These are phyloP conservation scores for Scomber japonicus DNA, from an alignment of 2,113 vertebrate genomes.

Conservation along the genomic window DNA sequence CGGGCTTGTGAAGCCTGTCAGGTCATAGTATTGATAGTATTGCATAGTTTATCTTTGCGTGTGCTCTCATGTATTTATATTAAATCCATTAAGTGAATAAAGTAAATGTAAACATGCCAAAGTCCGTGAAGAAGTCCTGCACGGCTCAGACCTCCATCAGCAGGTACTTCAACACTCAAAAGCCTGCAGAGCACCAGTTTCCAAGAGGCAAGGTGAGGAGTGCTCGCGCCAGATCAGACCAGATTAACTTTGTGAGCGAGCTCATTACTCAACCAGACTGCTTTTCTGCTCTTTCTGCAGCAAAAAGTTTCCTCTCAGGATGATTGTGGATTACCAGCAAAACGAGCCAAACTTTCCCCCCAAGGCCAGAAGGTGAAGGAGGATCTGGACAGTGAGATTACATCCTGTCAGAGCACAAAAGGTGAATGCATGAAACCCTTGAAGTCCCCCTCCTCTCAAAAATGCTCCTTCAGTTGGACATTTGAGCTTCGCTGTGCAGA, in stretches of 20 bases:
- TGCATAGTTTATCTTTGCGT: accelerated
- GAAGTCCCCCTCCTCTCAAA: no score
- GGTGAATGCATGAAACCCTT: slow-evolving; percentile 46
- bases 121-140: slow-evolving; percentile 74
- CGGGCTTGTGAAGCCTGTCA: background rate
- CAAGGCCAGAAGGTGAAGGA: slow-evolving; percentile 14
- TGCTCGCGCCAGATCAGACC: background rate
- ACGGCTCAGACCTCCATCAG: slow-evolving; percentile 84
- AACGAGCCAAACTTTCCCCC: slow-evolving; percentile 71
- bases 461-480: background rate
- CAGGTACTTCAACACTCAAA: slow-evolving; percentile 80
- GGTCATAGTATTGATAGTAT: no score
- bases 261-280: no score
- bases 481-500: background rate
- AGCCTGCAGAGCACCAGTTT: background rate
- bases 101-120: slow-evolving; percentile 65
- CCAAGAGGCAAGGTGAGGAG: slow-evolving; percentile 71
- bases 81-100: background rate
- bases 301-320: slow-evolving; percentile 60
- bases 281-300: slow-evolving; percentile 37
- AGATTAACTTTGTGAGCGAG: no score
- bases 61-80: background rate
- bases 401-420: slow-evolving; percentile 30
- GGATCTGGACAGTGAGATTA: background rate
- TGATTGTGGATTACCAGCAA: slow-evolving; percentile 48